Conservation (phyloP, 2,797 vertebrate species). For the Xiphorhynchus erythropygius region DNA sequence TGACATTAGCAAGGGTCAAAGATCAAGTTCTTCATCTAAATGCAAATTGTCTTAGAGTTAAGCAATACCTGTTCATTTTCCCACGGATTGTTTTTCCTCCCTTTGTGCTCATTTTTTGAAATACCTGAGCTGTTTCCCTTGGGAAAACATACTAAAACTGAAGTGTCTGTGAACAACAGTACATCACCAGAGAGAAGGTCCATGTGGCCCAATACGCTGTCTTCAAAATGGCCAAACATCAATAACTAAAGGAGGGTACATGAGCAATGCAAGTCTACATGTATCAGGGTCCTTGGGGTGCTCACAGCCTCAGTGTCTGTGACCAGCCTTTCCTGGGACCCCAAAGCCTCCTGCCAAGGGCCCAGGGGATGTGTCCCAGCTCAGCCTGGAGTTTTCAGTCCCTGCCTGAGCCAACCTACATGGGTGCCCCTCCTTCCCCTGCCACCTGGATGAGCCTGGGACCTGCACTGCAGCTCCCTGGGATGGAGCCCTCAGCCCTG, state of each 20-base stretch:
- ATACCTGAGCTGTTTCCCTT: neutral
- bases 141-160: neutral
- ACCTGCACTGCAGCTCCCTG: accelerated
- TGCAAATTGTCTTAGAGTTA: neutral
- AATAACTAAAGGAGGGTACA: neutral
- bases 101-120: neutral
- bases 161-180: neutral
- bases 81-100: neutral
- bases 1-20: neutral
- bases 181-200: too few relatives aligned
- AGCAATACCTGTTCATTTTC: neutral
- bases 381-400: neutral
- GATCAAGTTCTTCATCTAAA: neutral
- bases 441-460: neutral
- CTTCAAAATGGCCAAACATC: neutral
- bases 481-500: neutral
- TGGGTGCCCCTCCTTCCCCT: neutral
- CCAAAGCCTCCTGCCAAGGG: neutral
- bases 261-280: neutral
- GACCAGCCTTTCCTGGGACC: too few relatives aligned
- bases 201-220: neutral
- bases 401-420: neutral
- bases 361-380: accelerated
- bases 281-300: too few relatives aligned
- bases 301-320: too few relatives aligned